Percentiles rank a stretch among this genome's conserved stretches.
Evolutionary conservation across 2,113 vertebrate genomes (phyloP).

Genomic region (Rhinogobius similis): DNA sequence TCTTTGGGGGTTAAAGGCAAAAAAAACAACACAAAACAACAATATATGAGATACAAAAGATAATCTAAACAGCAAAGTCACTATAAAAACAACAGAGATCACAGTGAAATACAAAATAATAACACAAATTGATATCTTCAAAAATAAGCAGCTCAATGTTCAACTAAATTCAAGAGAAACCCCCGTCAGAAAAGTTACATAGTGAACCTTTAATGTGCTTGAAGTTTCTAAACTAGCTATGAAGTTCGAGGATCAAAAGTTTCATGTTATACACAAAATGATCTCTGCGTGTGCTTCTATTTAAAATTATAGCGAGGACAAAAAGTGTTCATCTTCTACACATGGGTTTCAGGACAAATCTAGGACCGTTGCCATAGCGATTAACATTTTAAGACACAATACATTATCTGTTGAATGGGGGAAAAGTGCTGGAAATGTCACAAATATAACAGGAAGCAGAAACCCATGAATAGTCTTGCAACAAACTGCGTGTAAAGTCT

Average conservation of each 20-base stretch:
- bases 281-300: not conserved
- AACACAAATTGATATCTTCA: not conserved
- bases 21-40: not conserved
- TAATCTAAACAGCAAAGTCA: not conserved
- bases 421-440: no score
- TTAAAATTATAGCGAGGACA: not conserved
- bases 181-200: no score
- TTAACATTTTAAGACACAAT: no score
- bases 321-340: not conserved
- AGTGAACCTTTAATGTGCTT: not conserved
- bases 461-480: not conserved
- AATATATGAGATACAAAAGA: no score
- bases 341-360: no score
- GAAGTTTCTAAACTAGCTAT: not conserved
- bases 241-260: not conserved
- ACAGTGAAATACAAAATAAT: not conserved
- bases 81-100: not conserved
- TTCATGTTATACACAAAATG: not conserved
- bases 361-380: no score
- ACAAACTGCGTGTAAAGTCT: not conserved
- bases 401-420: no score
- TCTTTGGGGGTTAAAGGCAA: not conserved
- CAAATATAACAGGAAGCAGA: no score
- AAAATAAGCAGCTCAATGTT: no score
- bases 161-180: no score